Evolutionary conservation across 1,140 invertebrate genomes (phyloP).

Genomic region (Pogonomyrmex californicus): DNA sequence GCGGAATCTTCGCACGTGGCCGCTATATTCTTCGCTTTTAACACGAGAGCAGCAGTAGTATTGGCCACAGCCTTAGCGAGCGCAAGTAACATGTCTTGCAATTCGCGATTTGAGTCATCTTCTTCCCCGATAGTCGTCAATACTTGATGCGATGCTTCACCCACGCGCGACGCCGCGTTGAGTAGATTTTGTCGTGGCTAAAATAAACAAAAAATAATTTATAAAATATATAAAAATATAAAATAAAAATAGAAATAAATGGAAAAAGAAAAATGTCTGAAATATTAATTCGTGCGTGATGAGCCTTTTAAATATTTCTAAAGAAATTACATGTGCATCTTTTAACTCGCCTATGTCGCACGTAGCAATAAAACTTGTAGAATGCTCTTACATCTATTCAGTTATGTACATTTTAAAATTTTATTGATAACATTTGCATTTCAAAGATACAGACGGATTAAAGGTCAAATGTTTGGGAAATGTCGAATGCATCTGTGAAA

Average conservation of each 20-base stretch:
- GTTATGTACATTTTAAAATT: background rate
- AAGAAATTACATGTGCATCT: background rate
- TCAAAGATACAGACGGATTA: background rate
- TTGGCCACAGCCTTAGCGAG: conserved; percentile 98
- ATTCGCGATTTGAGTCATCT: conserved; percentile 92
- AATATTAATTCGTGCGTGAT: background rate
- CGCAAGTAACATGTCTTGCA: conserved; percentile 95
- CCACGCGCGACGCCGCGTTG: conserved; percentile 97
- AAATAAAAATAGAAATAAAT: background rate
- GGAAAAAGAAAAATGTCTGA: background rate
- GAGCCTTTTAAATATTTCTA: background rate
- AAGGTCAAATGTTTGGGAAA: background rate
- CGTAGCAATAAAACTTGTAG: background rate
- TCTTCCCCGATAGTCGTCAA: conserved; percentile 98
- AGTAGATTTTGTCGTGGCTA: conserved; percentile 96
- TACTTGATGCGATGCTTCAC: conserved; percentile 97
- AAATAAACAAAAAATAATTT: conserved; percentile 73
- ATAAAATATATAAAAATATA: background rate
- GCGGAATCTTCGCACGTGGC: conserved; percentile 93
- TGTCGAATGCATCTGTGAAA: background rate
- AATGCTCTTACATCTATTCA: background rate
- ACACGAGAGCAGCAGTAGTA: conserved; percentile 97
- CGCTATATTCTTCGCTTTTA: conserved; percentile 97
- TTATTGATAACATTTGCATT: background rate
- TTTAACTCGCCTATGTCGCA: background rate